phyloP scores from a whole-genome alignment of 2,797 vertebrate genomes.

The Australoheros facetus region DNA sequence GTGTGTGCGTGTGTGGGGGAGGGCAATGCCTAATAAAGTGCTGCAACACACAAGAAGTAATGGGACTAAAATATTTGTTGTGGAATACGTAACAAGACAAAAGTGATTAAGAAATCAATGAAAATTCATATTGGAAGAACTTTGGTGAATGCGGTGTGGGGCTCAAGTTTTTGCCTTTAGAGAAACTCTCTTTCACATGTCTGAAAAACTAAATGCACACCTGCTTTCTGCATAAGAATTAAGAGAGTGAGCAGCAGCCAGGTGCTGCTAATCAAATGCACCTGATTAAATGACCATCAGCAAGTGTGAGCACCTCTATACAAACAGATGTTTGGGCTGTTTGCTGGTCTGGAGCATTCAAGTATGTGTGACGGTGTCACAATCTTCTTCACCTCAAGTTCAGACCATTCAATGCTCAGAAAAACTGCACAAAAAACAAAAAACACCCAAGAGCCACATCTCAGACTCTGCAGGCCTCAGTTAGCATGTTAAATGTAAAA shows the following conservation, averaged over 20 bases:
- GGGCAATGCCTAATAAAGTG: not conserved
- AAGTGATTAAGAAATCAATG: constrained; percentile 43
- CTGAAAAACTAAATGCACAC: not conserved
- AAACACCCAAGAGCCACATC: not conserved
- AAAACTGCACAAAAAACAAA: not conserved
- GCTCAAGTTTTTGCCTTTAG: not conserved
- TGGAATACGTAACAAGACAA: constrained; percentile 23
- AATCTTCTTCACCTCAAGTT: no score
- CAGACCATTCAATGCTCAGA: not conserved
- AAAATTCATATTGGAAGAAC: not conserved
- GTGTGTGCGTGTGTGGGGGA: not conserved
- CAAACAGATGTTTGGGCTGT: not conserved
- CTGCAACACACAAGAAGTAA: constrained; percentile 21
- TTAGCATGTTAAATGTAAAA: not conserved
- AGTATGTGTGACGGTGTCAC: not conserved
- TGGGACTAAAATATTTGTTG: constrained; percentile 33
- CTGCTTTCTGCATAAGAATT: not conserved
- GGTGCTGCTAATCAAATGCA: not conserved
- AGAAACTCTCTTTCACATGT: not conserved
- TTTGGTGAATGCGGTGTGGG: not conserved
- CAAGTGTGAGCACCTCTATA: not conserved
- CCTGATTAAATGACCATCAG: not conserved
- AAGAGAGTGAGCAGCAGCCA: not conserved
- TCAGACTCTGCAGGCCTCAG: not conserved
- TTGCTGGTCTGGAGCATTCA: not conserved